A percentile compares a stretch with the other conserved stretches of the same genome.
Conservation (phyloP, 2,888 invertebrate genomes). For the Mechanitis mazaeus region DNA sequence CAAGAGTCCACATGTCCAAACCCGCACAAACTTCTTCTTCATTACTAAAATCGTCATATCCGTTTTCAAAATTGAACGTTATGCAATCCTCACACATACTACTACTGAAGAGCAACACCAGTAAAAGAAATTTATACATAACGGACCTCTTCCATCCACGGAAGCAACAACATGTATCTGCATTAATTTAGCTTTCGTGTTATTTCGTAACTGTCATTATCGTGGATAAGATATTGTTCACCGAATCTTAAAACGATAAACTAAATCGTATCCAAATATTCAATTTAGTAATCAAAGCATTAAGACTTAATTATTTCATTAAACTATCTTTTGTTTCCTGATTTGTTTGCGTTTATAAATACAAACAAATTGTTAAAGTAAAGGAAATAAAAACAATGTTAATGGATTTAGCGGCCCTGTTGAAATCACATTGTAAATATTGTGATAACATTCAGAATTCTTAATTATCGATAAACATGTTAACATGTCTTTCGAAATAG, state of each 20-base stretch:
- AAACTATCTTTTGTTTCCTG: not conserved
- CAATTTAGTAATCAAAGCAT: slow-evolving; percentile 16
- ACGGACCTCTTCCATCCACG: not conserved
- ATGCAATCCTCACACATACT: slow-evolving; percentile 36
- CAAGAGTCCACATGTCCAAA: slow-evolving; percentile 38
- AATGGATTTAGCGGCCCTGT: no score
- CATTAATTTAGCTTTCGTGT: slow-evolving; percentile 28
- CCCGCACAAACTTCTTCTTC: slow-evolving; percentile 34
- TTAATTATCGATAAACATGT: no score
- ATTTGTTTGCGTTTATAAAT: not conserved
- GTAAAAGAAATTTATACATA: slow-evolving; percentile 1
- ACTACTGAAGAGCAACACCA: slow-evolving; percentile 16
- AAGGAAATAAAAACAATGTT: no score
- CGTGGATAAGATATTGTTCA: slow-evolving; percentile 35
- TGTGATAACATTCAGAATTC: no score
- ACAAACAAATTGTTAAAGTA: not conserved
- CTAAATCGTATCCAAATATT: slow-evolving; percentile 17
- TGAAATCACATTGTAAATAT: no score
- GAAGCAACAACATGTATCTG: slow-evolving; percentile 22
- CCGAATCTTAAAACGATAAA: slow-evolving; percentile 28
- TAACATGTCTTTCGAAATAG: no score
- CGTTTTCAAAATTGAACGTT: slow-evolving; percentile 42
- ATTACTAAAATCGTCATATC: slow-evolving; percentile 27
- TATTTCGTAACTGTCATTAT: slow-evolving; percentile 34
- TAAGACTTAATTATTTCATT: slow-evolving; percentile 10